These are phyloP conservation scores for Esox masquinongy DNA, from an alignment of 2,797 vertebrate species.

Conservation along the genomic window DNA sequence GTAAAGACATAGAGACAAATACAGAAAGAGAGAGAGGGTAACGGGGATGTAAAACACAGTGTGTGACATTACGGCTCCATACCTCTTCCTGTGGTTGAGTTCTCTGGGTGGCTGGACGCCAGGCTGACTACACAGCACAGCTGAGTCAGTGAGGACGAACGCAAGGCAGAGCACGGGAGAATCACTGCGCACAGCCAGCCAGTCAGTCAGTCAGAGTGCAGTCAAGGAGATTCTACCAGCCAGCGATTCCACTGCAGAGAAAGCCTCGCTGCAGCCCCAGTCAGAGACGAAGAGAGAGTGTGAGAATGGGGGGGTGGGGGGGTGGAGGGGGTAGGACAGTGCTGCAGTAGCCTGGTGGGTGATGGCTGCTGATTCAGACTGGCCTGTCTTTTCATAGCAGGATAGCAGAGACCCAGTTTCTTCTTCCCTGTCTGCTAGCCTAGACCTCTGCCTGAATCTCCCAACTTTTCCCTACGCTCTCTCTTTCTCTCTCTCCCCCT, in stretches of 20 bases:
- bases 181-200: slow-evolving; percentile 68
- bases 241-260: slow-evolving; percentile 72
- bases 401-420: slow-evolving; percentile 38
- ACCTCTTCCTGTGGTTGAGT: slow-evolving; percentile 45
- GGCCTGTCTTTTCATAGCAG: slow-evolving; percentile 21
- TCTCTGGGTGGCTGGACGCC: slow-evolving; percentile 39
- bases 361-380: slow-evolving; percentile 24
- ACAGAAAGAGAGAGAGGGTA: not conserved
- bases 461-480: slow-evolving; percentile 33
- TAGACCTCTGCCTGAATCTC: slow-evolving; percentile 56
- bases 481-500: slow-evolving; percentile 10
- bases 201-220: slow-evolving; percentile 63
- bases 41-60: slow-evolving; percentile 23
- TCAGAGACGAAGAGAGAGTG: slow-evolving; percentile 19
- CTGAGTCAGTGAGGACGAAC: slow-evolving; percentile 43
- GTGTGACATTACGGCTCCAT: slow-evolving; percentile 49
- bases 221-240: slow-evolving; percentile 72
- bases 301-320: not conserved
- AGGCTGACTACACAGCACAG: slow-evolving; percentile 51
- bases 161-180: slow-evolving; percentile 34
- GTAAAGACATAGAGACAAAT: not conserved
- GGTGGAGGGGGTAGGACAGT: not conserved
- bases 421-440: slow-evolving; percentile 42
- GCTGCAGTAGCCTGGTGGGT: slow-evolving; percentile 8
- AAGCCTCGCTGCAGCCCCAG: slow-evolving; percentile 60